These are phyloP conservation scores for Oreohelix idahoensis DNA, from an alignment of 1,140 invertebrate genomes.

Conservation along the genomic window DNA sequence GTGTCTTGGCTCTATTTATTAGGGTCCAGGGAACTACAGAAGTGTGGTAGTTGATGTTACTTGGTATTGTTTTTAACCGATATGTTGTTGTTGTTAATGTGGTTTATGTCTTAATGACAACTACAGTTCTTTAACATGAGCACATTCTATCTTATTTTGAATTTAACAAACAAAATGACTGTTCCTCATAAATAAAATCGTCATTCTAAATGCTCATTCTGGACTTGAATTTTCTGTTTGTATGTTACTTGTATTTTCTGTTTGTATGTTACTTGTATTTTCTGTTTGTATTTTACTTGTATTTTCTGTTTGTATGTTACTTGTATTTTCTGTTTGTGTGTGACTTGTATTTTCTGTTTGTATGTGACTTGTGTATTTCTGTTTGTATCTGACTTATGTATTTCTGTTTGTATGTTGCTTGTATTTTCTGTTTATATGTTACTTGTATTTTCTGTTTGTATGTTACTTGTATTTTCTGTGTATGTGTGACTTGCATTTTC, in stretches of 20 bases:
- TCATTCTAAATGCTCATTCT: background rate
- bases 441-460: no score
- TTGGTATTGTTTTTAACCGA: background rate
- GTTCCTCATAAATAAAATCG: background rate
- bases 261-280: no score
- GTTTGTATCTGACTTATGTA: no score
- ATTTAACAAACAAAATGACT: background rate
- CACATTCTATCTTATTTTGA: background rate
- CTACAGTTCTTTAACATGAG: background rate
- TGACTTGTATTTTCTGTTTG: no score
- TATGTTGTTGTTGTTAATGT: background rate
- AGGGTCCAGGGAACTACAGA: background rate
- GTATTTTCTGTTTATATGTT: no score
- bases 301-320: no score
- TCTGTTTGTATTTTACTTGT: no score
- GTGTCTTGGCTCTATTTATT: background rate
- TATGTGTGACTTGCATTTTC: no score
- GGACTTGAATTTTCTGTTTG: background rate
- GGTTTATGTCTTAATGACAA: background rate
- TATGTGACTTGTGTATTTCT: no score
- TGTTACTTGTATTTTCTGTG: no score
- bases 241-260: background rate
- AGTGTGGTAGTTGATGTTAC: background rate
- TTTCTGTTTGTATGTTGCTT: no score
- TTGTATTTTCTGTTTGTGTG: no score